Conservation (phyloP, 2,888 invertebrate genomes). For the Erebia palarica region DNA sequence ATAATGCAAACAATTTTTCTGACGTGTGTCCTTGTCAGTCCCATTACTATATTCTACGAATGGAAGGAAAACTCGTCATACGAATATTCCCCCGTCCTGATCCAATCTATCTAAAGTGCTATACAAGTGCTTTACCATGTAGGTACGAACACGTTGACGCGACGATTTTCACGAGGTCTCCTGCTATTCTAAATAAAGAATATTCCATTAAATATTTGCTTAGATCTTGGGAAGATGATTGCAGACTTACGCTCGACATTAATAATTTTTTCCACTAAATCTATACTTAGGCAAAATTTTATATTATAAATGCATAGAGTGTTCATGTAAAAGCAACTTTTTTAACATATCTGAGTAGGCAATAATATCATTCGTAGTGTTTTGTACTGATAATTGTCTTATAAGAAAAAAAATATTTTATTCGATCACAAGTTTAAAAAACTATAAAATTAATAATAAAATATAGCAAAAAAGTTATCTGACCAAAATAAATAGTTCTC, state of each 20-base stretch:
- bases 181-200: slow-evolving; percentile 4
- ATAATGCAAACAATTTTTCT: slow-evolving; percentile 8
- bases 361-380: too few species aligned
- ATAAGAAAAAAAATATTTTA: too few species aligned
- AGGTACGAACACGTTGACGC: neutral
- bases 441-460: too few species aligned
- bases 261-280: neutral
- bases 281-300: neutral
- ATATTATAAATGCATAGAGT: neutral
- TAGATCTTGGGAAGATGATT: too few species aligned
- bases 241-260: neutral
- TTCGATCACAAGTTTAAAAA: too few species aligned
- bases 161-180: slow-evolving; percentile 6
- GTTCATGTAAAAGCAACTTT: neutral
- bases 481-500: too few species aligned
- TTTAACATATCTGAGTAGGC: too few species aligned
- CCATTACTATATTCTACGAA: slow-evolving; percentile 9
- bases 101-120: slow-evolving; percentile 63
- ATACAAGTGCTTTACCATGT: slow-evolving; percentile 27
- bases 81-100: slow-evolving; percentile 46
- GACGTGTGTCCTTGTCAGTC: neutral
- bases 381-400: too few species aligned
- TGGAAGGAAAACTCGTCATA: slow-evolving; percentile 15
- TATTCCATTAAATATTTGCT: neutral
- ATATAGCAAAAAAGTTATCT: too few species aligned